Evolutionary conservation across 2,113 vertebrate genomes (phyloP), one percentile per base, ranked within the genome.

Genomic region (Tenrec ecaudatus): DNA sequence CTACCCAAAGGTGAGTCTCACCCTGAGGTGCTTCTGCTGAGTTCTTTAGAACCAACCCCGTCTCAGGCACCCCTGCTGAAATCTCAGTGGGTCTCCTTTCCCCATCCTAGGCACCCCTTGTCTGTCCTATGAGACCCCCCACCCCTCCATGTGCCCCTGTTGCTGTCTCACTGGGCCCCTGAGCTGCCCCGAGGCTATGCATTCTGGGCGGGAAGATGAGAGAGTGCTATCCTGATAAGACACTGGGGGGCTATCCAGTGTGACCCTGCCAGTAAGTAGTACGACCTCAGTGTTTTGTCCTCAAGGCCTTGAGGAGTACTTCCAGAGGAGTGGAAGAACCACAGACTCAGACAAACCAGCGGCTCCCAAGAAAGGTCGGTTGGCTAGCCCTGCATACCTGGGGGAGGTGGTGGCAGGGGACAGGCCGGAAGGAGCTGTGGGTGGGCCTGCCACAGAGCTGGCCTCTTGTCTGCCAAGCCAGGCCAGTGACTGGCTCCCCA

Each of bases 241-340:
- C 62, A 20, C 3, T 23, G 62, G 62, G 62, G 68, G 2, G 19
- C 20, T 22, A 20, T 64, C 19, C 62, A 6, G 47, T 62, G 38
- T 38, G 23, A 25, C 38, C 7, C 1, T 0, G 60, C 73, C 38
- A 53, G 36, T 88, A 23, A 92, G 64, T 69, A 4, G 19, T 23
- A 25, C 57, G 77, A 73, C 22, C 16, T 87, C n/a, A 68, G 76
- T 3, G 4, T 94, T 88, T 92, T 96, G 36, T 96, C 47, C 77
- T 82, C 73, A 53, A 98, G 98, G 98, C 58, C 97, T 98, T 97
- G 98, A 98, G 87, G 98, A 98, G 87, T 98, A 96, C 94, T 98
- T 97, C 91, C 97, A 98, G 76, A 98, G 98, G 88, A 97, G 78
- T 71, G 84, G 91, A 92, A 97, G 93, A 68, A 92, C 90, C 6